phyloP scores from a whole-genome alignment of 2,113 vertebrate genomes.

The Callithrix jacchus region DNA sequence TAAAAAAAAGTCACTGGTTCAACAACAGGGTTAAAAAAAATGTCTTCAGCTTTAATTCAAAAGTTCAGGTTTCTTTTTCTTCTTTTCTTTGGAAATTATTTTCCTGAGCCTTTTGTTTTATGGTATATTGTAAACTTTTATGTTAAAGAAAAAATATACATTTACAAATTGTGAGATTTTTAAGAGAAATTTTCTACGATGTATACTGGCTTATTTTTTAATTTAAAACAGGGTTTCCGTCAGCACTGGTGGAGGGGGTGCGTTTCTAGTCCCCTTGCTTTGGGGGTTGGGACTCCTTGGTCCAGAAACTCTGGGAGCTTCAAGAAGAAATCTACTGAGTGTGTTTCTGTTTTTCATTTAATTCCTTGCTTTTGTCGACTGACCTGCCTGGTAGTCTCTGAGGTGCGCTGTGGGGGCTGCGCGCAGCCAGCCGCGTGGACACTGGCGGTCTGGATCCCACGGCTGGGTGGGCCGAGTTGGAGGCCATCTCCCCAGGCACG shows the following conservation, averaged over 20 bases:
- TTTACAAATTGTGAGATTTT: conserved; percentile 99
- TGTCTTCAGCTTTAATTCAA: conserved; percentile 97
- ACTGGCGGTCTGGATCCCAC: background rate
- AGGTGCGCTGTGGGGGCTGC: conserved; percentile 28
- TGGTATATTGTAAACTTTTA: conserved; percentile 95
- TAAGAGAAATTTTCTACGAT: conserved; percentile 99
- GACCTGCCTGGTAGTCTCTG: conserved; percentile 55
- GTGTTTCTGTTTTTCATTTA: conserved; percentile 78
- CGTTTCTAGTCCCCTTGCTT: conserved; percentile 61
- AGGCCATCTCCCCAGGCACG: conserved; percentile 94
- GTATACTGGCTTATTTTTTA: conserved; percentile 99
- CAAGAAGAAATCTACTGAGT: conserved; percentile 84
- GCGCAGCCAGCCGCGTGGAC: background rate
- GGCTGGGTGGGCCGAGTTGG: conserved; percentile 57
- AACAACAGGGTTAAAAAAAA: conserved; percentile 97
- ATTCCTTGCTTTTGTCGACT: conserved; percentile 80
- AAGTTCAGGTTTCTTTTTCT: conserved; percentile 92
- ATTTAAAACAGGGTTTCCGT: conserved; percentile 93
- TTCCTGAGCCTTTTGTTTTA: conserved; percentile 97
- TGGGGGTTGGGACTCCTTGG: conserved; percentile 69
- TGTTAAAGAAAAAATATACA: conserved; percentile 96
- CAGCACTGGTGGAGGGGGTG: conserved; percentile 77
- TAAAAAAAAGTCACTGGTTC: conserved; percentile 93
- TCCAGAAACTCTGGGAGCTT: conserved; percentile 83
- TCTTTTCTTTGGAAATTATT: conserved; percentile 89